phyloP scores from a whole-genome alignment of 2,113 vertebrate species.

The Rousettus leschenaultii region DNA sequence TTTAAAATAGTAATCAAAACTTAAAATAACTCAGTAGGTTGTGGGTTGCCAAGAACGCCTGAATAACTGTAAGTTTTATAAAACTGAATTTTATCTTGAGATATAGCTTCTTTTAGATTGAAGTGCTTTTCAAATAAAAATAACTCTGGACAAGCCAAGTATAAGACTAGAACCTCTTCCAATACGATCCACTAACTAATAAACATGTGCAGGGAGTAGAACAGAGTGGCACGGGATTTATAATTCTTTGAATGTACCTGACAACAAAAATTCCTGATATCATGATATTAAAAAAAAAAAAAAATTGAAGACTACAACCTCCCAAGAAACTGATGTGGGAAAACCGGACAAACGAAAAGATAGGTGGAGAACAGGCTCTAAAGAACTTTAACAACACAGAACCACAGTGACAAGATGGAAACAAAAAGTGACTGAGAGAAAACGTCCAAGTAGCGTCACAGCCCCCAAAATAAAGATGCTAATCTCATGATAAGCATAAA shows the following conservation, averaged over 20 bases:
- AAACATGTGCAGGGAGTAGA: conserved; percentile 71
- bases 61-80: conserved; percentile 43
- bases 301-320: conserved; percentile 71
- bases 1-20: conserved; percentile 32
- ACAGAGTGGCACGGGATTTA: conserved; percentile 39
- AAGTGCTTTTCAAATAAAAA: conserved; percentile 59
- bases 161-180: conserved; percentile 40
- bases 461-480: conserved; percentile 61
- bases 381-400: conserved; percentile 43
- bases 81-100: conserved; percentile 64
- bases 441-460: conserved; percentile 61
- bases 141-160: neutral
- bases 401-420: conserved; percentile 32
- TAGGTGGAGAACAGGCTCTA: conserved; percentile 43
- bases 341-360: conserved; percentile 70
- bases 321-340: conserved; percentile 64
- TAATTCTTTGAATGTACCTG: conserved; percentile 67
- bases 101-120: conserved; percentile 70
- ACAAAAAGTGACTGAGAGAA: conserved; percentile 68
- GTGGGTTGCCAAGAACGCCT: conserved; percentile 28
- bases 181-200: conserved; percentile 64
- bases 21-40: conserved; percentile 42
- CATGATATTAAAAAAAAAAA: conserved; percentile 31
- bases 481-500: conserved; percentile 69
- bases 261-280: conserved; percentile 74